phyloP scores from a whole-genome alignment of 92 coral and sea anemone species.

The Epizoanthus ramosus region DNA sequence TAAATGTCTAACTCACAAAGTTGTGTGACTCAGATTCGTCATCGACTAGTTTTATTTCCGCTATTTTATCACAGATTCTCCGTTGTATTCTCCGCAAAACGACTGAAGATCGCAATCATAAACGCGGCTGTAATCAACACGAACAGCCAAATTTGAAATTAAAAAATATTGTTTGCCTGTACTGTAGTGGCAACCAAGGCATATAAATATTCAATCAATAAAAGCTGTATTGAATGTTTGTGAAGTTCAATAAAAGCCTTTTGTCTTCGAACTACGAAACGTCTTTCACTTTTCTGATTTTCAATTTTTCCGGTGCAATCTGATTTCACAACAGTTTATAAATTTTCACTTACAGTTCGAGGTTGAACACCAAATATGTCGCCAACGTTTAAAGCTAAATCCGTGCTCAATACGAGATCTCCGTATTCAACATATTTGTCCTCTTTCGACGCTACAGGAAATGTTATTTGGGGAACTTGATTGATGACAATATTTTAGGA shows the following conservation, averaged over 20 bases:
- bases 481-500: background rate
- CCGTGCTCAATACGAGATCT: background rate
- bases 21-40: too few species aligned
- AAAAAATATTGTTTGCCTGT: background rate
- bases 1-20: too few species aligned
- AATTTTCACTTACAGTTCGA: background rate
- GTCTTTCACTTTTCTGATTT: background rate
- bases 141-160: background rate
- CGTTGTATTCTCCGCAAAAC: too few species aligned
- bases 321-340: background rate
- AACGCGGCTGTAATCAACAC: too few species aligned
- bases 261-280: background rate
- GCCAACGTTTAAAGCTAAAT: background rate
- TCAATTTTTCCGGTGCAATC: background rate
- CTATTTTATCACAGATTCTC: too few species aligned
- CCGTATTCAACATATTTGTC: background rate
- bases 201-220: too few species aligned
- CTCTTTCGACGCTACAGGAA: background rate
- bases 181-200: too few species aligned
- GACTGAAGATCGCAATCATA: too few species aligned
- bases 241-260: background rate
- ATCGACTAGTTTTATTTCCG: too few species aligned
- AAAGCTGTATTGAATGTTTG: background rate
- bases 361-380: background rate
- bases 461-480: background rate